Percentiles rank a stretch among this genome's conserved stretches.
phyloP scores from a whole-genome alignment of 2,113 vertebrate species.

The Canis aureus region DNA sequence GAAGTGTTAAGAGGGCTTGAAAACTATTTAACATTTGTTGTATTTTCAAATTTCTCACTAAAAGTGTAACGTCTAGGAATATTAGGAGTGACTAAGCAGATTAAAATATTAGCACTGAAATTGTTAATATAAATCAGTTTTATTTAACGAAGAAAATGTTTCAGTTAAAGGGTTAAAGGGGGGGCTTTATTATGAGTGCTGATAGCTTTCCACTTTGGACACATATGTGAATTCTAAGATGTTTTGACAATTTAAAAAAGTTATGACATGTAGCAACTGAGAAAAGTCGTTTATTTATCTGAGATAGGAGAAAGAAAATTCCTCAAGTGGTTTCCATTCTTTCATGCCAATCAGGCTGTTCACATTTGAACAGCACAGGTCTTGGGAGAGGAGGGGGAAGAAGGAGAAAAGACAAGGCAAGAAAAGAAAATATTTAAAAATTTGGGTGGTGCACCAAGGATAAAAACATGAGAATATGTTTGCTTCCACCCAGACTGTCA shows the following conservation, averaged over 20 bases:
- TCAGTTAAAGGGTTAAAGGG: background rate
- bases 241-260: slow-evolving; percentile 52
- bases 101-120: background rate
- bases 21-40: slow-evolving; percentile 9
- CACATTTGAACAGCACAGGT: background rate
- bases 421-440: slow-evolving; percentile 66
- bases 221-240: slow-evolving; percentile 45
- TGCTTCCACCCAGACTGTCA: slow-evolving; percentile 37
- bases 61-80: slow-evolving; percentile 35
- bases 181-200: slow-evolving; percentile 22
- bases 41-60: slow-evolving; percentile 53
- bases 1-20: background rate
- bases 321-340: slow-evolving; percentile 72
- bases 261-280: slow-evolving; percentile 14
- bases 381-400: background rate
- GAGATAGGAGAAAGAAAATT: slow-evolving; percentile 66
- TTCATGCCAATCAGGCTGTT: slow-evolving; percentile 47
- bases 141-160: slow-evolving; percentile 52
- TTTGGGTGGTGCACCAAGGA: background rate
- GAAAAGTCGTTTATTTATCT: slow-evolving; percentile 68
- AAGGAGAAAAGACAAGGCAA: slow-evolving; percentile 30
- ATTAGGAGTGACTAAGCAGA: background rate
- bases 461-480: slow-evolving; percentile 42
- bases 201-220: background rate
- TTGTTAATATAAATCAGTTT: slow-evolving; percentile 25